These are phyloP conservation scores for Formica exsecta DNA, from an alignment of 1,140 invertebrate genomes.

Conservation along the genomic window DNA sequence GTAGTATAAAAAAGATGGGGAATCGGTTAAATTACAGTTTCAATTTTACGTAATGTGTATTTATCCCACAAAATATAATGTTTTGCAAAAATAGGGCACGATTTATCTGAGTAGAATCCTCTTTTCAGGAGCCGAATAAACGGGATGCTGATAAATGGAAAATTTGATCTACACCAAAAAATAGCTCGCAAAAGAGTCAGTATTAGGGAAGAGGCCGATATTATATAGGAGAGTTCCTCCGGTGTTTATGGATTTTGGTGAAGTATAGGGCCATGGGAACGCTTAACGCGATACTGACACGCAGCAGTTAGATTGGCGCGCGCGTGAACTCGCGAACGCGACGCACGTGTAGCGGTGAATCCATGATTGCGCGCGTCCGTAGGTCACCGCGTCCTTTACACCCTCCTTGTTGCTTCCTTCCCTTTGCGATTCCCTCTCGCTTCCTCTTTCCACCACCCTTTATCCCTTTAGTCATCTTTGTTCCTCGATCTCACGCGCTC, in stretches of 20 bases:
- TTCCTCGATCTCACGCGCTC: slow-evolving; percentile 16
- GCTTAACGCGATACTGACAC: slow-evolving; percentile 5
- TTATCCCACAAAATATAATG: neutral
- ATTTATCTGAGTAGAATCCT: neutral
- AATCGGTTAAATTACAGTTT: neutral
- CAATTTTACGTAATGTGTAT: neutral
- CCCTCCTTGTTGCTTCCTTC: slow-evolving; percentile 14
- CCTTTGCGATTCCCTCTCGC: neutral
- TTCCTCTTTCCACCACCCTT: slow-evolving; percentile 35
- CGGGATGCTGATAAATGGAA: neutral
- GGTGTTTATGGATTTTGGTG: neutral
- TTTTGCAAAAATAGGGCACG: neutral
- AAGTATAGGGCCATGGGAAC: neutral
- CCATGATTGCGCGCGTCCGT: neutral
- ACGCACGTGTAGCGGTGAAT: slow-evolving; percentile 3
- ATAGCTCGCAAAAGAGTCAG: neutral
- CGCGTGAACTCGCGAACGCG: neutral
- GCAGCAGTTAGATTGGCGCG: neutral
- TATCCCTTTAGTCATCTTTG: slow-evolving; percentile 9
- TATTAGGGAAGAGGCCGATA: neutral
- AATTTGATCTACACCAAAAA: neutral
- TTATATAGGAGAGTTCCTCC: neutral
- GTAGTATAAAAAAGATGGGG: neutral
- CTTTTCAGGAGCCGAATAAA: neutral
- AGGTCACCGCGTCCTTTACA: slow-evolving; percentile 43